These are phyloP conservation scores for Cynaeus angustus DNA, from an alignment of 2,888 invertebrate genomes.

Conservation along the genomic window DNA sequence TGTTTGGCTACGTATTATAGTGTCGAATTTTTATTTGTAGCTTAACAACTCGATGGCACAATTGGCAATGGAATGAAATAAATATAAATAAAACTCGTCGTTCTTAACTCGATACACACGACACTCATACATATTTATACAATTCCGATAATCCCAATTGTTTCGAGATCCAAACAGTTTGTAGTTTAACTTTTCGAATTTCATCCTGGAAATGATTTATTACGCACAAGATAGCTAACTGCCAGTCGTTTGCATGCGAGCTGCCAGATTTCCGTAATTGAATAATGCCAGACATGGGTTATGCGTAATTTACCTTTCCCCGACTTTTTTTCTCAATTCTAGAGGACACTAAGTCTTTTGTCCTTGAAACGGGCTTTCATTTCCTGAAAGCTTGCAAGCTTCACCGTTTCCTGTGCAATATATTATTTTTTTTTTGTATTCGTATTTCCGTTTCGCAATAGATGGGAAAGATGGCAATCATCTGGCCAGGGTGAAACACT, in stretches of 20 bases:
- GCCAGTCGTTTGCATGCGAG: slow-evolving; percentile 56
- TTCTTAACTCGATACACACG: slow-evolving; percentile 50
- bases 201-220: slow-evolving; percentile 55
- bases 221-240: slow-evolving; percentile 54
- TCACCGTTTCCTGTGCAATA: slow-evolving; percentile 34
- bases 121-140: slow-evolving; percentile 58
- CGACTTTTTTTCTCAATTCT: slow-evolving; percentile 10
- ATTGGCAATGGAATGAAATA: slow-evolving; percentile 51
- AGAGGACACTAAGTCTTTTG: not conserved
- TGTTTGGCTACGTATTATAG: slow-evolving; percentile 24
- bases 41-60: slow-evolving; percentile 49
- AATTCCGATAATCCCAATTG: slow-evolving; percentile 52
- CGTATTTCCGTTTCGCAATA: slow-evolving; percentile 36
- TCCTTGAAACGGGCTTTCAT: slow-evolving; percentile 30
- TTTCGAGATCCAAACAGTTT: slow-evolving; percentile 38
- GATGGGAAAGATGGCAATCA: slow-evolving; percentile 30
- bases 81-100: slow-evolving; percentile 54
- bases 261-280: slow-evolving; percentile 41
- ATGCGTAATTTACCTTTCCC: slow-evolving; percentile 28
- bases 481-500: slow-evolving; percentile 17
- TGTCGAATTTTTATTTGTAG: slow-evolving; percentile 48
- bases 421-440: slow-evolving; percentile 32
- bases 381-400: slow-evolving; percentile 37
- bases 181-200: slow-evolving; percentile 38
- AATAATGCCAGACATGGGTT: slow-evolving; percentile 28